Conservation (phyloP, 2,797 vertebrate genomes). For the Myiothlypis chrysogaster region DNA sequence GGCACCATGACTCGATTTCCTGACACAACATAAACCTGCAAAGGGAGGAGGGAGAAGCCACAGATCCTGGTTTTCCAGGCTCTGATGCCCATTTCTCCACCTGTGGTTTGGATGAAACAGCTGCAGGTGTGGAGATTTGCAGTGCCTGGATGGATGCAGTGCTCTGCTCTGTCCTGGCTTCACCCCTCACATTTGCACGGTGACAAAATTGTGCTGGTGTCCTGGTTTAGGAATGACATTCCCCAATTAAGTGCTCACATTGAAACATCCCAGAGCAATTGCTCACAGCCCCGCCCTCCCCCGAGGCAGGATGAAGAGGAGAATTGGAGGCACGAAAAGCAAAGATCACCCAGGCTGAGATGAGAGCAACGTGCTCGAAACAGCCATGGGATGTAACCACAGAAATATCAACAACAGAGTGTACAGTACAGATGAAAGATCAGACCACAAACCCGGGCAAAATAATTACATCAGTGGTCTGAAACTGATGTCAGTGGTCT, state of each 20-base stretch:
- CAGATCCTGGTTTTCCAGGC: neutral
- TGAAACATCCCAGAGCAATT: neutral
- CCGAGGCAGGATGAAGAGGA: neutral
- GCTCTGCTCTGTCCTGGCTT: neutral
- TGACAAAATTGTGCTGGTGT: neutral
- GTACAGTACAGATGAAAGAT: fast-evolving
- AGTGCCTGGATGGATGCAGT: neutral
- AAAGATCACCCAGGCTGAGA: neutral
- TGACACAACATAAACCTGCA: neutral
- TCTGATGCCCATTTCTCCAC: neutral
- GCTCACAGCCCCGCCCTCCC: neutral
- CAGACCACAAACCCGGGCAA: neutral
- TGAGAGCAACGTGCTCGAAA: neutral
- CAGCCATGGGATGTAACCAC: neutral
- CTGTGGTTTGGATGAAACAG: fast-evolving
- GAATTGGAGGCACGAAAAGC: neutral
- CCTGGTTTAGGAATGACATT: neutral
- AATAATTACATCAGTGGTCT: neutral
- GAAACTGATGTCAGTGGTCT: too few species aligned
- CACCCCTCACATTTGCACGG: neutral
- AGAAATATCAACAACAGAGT: neutral
- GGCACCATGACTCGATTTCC: neutral
- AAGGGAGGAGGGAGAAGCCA: neutral
- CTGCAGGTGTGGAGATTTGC: neutral
- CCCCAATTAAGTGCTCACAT: neutral